Evolutionary conservation across 2,888 invertebrate genomes (phyloP), one percentile per base, ranked within the genome.

Genomic region (Tenthredo notha): DNA sequence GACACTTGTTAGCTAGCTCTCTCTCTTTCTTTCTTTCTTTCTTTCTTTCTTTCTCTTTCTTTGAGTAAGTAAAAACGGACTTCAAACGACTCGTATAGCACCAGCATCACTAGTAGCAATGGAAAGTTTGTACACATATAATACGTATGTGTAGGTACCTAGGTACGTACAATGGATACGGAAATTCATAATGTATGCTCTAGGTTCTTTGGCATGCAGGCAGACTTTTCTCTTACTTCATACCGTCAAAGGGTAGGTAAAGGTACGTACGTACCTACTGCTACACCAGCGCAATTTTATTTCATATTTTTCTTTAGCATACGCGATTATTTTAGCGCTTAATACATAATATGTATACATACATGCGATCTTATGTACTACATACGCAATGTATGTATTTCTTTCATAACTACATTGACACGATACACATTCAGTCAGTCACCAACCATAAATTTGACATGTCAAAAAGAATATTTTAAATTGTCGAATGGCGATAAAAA

Each of bases 111-210:
- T 18, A 50, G 50, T 18, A 18, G 18, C 50, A 50, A 5, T 18
- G 10, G 67, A 4, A 67, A 67, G 67, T 67, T 74, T 74, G 21
- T 50, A 12, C 75, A 77, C n/a, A 43, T 40, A n/a, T n/a, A n/a
- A n/a, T n/a, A n/a, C n/a, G n/a, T 12, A n/a, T 12, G 12, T 33
- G 0, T 70, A 37, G 18, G 33, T 70, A 70, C 37, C 3, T 10
- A 47, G 10, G 4, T 47, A 21, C 12, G 10, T 58, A 78, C 58
- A 37, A 58, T 78, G 33, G 58, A 37, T 58, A 29, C 29, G 29
- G 33, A 21, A 61, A 78, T 78, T 58, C 61, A 58, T 78, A 78
- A 78, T 61, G 61, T 58, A 78, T 61, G 78, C 78, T 78, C 78
- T 61, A 29, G 78, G 61, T 47, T 78, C 61, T 43, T n/a, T 74